Evolutionary conservation across 2,888 invertebrate species (phyloP).

Genomic region (Paralinhomoeus sp.): DNA sequence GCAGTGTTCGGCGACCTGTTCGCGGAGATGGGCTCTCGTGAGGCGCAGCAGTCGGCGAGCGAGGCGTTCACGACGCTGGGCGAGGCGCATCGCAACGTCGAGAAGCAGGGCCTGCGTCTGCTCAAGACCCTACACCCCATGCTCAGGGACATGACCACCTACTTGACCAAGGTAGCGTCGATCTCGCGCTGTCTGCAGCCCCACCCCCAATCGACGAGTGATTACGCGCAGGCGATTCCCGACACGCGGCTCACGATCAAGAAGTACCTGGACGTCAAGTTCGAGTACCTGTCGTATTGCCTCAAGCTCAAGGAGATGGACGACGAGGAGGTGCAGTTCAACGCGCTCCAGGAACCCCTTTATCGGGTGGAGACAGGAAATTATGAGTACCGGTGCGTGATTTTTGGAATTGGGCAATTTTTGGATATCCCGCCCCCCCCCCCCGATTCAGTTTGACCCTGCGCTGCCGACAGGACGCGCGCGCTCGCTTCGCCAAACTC

Average conservation of each 20-base stretch:
- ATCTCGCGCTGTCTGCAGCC: too few relatives aligned
- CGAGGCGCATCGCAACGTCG: slow-evolving; percentile 71
- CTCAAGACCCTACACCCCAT: slow-evolving; percentile 38
- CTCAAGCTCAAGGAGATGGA: slow-evolving; percentile 99
- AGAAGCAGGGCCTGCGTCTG: slow-evolving; percentile 38
- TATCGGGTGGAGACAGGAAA: slow-evolving; percentile 97
- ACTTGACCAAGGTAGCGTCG: slow-evolving; percentile 43
- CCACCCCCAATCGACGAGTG: too few relatives aligned
- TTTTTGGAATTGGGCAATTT: not conserved
- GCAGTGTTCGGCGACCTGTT: slow-evolving; percentile 78
- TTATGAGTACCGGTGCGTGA: slow-evolving; percentile 62
- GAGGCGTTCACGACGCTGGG: slow-evolving; percentile 85
- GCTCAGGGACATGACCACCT: slow-evolving; percentile 76
- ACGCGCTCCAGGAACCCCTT: slow-evolving; percentile 60
- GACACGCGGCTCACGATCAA: slow-evolving; percentile 89
- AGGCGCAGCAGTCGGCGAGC: slow-evolving; percentile 78
- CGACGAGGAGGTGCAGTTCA: slow-evolving; percentile 43
- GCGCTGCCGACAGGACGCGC: slow-evolving; percentile 80
- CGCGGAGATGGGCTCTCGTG: slow-evolving; percentile 73
- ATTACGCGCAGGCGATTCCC: slow-evolving; percentile 81
- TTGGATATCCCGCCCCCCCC: not conserved
- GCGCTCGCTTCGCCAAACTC: slow-evolving; percentile 53
- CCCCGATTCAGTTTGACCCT: slow-evolving; percentile 47
- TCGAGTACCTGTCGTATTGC: slow-evolving; percentile 95
- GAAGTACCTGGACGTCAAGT: slow-evolving; percentile 94